A percentile compares a stretch with the other conserved stretches of the same genome.
Conservation (phyloP, 2,888 invertebrate genomes). For the Dryobota labecula region DNA sequence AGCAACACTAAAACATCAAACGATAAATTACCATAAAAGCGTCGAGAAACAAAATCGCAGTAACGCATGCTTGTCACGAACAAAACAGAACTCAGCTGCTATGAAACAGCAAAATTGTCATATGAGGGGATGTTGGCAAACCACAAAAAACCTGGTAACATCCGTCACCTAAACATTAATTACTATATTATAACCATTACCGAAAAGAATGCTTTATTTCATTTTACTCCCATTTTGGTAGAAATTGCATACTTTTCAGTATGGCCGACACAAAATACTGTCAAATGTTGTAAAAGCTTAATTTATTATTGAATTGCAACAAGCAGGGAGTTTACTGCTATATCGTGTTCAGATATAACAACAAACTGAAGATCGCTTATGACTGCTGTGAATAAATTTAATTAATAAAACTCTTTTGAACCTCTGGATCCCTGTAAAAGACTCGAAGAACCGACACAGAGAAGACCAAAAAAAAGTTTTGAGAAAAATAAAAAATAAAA, state of each 20-base stretch:
- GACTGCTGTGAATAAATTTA: constrained; percentile 63
- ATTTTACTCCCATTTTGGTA: constrained; percentile 6
- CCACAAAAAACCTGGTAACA: constrained; percentile 86
- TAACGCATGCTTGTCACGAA: constrained; percentile 70
- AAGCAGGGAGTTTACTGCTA: constrained; percentile 72
- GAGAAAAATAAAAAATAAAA: constrained; percentile 61
- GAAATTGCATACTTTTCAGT: constrained; percentile 67
- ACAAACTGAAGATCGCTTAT: constrained; percentile 59
- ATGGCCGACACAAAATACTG: constrained; percentile 71
- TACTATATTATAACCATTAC: constrained; percentile 73
- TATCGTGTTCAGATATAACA: constrained; percentile 64
- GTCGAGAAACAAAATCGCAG: constrained; percentile 65
- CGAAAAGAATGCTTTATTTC: constrained; percentile 68
- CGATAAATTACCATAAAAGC: constrained; percentile 64
- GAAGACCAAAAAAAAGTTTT: constrained; percentile 62
- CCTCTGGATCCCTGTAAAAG: constrained; percentile 78
- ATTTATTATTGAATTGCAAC: constrained; percentile 67
- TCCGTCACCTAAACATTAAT: constrained; percentile 74
- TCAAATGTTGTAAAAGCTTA: constrained; percentile 71
- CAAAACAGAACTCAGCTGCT: constrained; percentile 72
- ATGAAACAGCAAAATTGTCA: constrained; percentile 83
- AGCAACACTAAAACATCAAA: constrained; percentile 60
- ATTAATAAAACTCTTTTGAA: constrained; percentile 52
- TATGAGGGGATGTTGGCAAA: constrained; percentile 58
- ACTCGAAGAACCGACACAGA: constrained; percentile 64